Percentiles rank a stretch among this genome's conserved stretches.
phyloP scores from a whole-genome alignment of 2,113 vertebrate genomes.

The Thermophis baileyi region DNA sequence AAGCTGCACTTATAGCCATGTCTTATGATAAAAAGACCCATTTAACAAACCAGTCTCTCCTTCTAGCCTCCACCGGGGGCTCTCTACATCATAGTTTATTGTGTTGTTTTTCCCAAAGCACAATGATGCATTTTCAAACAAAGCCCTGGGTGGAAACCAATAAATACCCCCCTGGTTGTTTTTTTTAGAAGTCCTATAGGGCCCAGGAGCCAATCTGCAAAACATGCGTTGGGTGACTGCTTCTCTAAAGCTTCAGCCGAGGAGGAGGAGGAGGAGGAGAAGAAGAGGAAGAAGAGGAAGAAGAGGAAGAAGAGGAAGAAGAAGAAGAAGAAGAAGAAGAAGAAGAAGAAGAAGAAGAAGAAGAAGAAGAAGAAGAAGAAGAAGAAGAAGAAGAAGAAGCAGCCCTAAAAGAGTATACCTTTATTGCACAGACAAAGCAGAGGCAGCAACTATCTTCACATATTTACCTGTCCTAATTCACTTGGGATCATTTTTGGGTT shows the following conservation, averaged over 20 bases:
- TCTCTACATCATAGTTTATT: background rate
- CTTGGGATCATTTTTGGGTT: background rate
- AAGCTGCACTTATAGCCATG: background rate
- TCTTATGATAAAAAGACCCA: background rate
- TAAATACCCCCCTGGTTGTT: background rate
- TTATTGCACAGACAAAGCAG: background rate
- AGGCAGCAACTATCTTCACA: background rate
- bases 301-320: too few species aligned
- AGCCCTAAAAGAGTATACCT: background rate
- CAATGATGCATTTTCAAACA: background rate
- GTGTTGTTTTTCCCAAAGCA: background rate
- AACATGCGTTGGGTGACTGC: background rate
- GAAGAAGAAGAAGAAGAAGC: too few species aligned
- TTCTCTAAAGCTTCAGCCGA: background rate
- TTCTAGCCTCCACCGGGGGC: background rate
- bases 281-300: too few species aligned
- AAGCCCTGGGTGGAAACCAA: background rate
- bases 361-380: too few species aligned
- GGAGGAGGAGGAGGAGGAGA: too few species aligned
- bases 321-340: too few species aligned
- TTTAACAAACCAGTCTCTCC: background rate
- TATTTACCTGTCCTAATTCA: background rate
- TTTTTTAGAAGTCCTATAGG: background rate
- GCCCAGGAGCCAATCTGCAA: background rate
- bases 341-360: too few species aligned